Evolutionary conservation across 2,888 invertebrate species (phyloP), one percentile per base, ranked within the genome.

Genomic region (Dicyrtomina minuta): DNA sequence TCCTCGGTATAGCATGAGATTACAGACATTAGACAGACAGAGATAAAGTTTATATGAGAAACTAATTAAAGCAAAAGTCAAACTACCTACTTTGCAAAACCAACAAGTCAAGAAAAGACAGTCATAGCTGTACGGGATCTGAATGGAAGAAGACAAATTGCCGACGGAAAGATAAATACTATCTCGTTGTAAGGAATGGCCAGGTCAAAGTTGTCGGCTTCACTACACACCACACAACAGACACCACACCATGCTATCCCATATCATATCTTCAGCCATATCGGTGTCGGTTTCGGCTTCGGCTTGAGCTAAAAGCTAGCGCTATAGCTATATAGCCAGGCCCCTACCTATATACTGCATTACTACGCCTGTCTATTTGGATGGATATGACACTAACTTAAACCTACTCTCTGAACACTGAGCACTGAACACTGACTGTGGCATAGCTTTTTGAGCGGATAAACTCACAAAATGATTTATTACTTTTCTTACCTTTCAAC

Each of bases 81-180:
- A n/a, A 53, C 20, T 22, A 53, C n/a, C n/a, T n/a, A n/a, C n/a
- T n/a, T n/a, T n/a, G 53, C 5, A 53, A 13, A 4, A 59, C 12
- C 2, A n/a, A 39, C 4, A 39, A 41, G 15, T 43, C 12, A 27
- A 60, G 49, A 17, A 62, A 49, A 33, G 62, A 49, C 20, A 62
- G n/a, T n/a, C n/a, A 33, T 62, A 41, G 15, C 46, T 46, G 13
- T 62, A 62, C 49, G 62, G 62, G 22, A 49, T 44, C 44, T 62
- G 62, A 62, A 62, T 62, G 49, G 62, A 49, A 49, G n/a, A 62
- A 62, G 62, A 62, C 62, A 62, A 62, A 62, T 62, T 49, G 62
- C 62, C 62, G 49, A 44, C 62, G 27, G 49, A 49, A 62, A 62
- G 62, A 62, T 62, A 62, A 60, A 60, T 60, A 60, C 27, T 62